Base-by-base conservation (phyloP, 2,797 vertebrate species). In the Sarcoramphus papa region DNA sequence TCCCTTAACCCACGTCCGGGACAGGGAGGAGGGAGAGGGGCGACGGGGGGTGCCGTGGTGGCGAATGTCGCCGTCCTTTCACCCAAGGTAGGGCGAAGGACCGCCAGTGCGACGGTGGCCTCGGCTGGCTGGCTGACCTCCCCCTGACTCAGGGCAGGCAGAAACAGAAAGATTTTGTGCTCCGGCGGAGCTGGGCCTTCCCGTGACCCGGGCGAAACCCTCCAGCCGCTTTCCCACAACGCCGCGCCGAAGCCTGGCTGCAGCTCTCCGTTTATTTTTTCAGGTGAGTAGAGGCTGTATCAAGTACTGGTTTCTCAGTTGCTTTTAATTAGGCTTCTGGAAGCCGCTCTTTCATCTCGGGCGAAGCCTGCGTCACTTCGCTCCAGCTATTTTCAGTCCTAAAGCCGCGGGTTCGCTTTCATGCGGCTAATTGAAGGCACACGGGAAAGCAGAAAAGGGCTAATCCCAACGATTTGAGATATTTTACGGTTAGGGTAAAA, bases 241-340 rank as follows among this genome's bases (percentile, higher is more conserved):
- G 93, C 98, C 85, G 91, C 77, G 93, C 97, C 68, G 97, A 98
- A 98, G 92, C 96, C 93, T 80, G 31, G 85, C 97, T 97, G 96
- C 94, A 98, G 97, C 97, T 96, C 97, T 98, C 88, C 65, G 98
- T 99, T 99, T 99, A 99, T 99, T 99, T 99, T 98, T 98, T 98
- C 99, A 99, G 98, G 99, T 99, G 99, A 99, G 98, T 97, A 98
- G 98, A 98, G 97, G 97, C 98, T 98, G 98, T 98, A 98, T 99
- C 98, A 92, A 98, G 97, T 98, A 98, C 97, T 98, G 97, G 98
- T 98, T 98, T 98, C 98, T 98, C 99, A 98, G 98, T 99, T 99
- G 98, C 98, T 99, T 98, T 98, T 98, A 98, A 99, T 99, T 99
- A 98, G 97, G 98, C 98, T 99, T 98, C 98, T 99, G 98, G 98